Base-by-base conservation (phyloP, 1,140 invertebrate genomes). In the Pygmarrhopalites habei region DNA sequence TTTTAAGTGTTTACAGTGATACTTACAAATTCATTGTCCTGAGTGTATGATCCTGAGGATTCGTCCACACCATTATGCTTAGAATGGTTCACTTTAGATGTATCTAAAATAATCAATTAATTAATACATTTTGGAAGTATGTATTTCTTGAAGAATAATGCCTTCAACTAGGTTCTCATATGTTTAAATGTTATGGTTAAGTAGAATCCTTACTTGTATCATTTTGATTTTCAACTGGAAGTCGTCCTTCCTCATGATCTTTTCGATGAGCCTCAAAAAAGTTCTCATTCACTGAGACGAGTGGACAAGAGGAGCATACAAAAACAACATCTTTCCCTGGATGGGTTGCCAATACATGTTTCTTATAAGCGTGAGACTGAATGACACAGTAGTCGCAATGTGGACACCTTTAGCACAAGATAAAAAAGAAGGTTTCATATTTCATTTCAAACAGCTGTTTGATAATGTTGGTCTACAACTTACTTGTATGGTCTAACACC, bases 381-480 rank as follows among this genome's bases (percentile, higher is more conserved):
- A 86, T 87, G 39, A 82, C 83, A 2, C 81, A 78, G 73, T 88
- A 89, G 10, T 79, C 70, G 73, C 87, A 89, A 69, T 83, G 79
- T 4, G 81, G 80, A 72, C 87, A 89, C 47, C 81, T 79, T 72
- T 88, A 88, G 26, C 41, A 51, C 55, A 4, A 23, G 7, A 10
- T 14, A 60, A 23, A 14, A 19, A 56, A 35, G 5, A 32, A 32
- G 4, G 28, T 5, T 25, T 53, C 10, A 30, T 28, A 17, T 7
- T 30, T 26, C 4, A 14, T 17, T 14, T 53, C 4, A 7, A 5
- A 30, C 5, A 5, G 10, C 12, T 7, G 28, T 14, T 5, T 53
- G 12, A 28, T 30, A 26, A 26, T 53, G 30, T 32, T 32, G 52
- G 52, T 57, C 49, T 12, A 32, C 39, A 19, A 2, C 62, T 62